These are phyloP conservation scores for Tupiocoris notatus DNA, from an alignment of 2,888 invertebrate species.

Conservation along the genomic window DNA sequence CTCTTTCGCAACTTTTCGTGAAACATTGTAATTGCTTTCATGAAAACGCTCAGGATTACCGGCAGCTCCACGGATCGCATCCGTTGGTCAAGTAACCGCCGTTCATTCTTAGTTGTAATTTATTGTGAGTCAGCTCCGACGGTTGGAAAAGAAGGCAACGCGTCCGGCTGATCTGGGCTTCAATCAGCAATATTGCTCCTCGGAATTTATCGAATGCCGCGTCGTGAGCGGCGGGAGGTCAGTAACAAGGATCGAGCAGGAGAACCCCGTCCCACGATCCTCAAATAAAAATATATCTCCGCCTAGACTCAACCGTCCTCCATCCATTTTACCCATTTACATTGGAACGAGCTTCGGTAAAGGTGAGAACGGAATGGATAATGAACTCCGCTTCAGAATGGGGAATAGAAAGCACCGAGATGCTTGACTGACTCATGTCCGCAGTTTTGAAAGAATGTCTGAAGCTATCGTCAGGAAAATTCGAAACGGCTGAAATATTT, in stretches of 20 bases:
- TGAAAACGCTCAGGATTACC: background rate
- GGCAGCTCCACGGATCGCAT: background rate
- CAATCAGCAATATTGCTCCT: slow-evolving; percentile 38
- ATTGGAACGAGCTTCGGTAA: background rate
- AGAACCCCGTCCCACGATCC: slow-evolving; percentile 36
- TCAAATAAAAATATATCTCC: slow-evolving; percentile 24
- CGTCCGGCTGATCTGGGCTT: slow-evolving; percentile 18
- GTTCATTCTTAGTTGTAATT: background rate
- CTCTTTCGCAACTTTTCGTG: slow-evolving; percentile 22
- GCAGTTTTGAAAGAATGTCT: too few relatives aligned
- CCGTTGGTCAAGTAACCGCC: background rate
- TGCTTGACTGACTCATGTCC: too few relatives aligned
- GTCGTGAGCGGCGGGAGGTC: slow-evolving; percentile 39
- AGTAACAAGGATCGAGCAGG: slow-evolving; percentile 29
- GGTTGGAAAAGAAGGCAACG: background rate
- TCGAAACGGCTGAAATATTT: too few relatives aligned
- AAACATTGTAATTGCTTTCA: slow-evolving; percentile 30
- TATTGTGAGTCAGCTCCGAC: background rate
- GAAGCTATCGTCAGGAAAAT: too few relatives aligned
- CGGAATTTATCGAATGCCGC: slow-evolving; percentile 22
- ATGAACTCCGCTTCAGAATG: too few relatives aligned
- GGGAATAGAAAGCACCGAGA: too few relatives aligned
- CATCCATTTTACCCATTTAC: background rate
- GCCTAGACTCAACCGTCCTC: background rate
- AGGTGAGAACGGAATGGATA: background rate